Evolutionary conservation across 2,888 invertebrate species (phyloP).

Genomic region (Listrodromus nycthemerus): DNA sequence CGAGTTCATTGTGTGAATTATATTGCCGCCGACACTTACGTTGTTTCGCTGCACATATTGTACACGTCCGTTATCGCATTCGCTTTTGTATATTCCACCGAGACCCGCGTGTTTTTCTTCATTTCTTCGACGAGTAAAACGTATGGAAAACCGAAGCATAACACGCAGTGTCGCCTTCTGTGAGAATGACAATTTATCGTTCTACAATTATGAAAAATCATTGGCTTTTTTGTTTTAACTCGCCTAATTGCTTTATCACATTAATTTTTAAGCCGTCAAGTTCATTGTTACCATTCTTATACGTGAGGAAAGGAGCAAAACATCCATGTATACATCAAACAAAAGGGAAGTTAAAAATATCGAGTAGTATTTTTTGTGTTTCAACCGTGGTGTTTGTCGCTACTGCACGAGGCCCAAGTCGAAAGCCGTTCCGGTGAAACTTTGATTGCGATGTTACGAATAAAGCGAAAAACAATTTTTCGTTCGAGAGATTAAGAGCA

Average conservation of each 20-base stretch:
- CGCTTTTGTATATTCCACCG: constrained; percentile 17
- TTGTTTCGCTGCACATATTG: constrained; percentile 6
- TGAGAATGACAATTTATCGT: background rate
- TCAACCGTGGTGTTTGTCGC: too few species aligned
- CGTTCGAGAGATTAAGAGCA: too few species aligned
- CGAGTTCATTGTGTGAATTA: constrained; percentile 67
- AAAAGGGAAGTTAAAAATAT: too few species aligned
- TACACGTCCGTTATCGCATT: constrained; percentile 4
- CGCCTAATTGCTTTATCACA: background rate
- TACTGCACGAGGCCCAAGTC: too few species aligned
- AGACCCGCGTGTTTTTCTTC: background rate
- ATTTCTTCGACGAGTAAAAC: background rate
- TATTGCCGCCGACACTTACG: constrained; percentile 50
- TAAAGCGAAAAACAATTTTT: too few species aligned
- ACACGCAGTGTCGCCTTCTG: background rate
- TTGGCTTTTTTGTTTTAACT: background rate
- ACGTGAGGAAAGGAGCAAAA: too few species aligned
- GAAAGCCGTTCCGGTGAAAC: too few species aligned
- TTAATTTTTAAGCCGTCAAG: background rate
- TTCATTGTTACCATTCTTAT: too few species aligned
- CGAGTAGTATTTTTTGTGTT: too few species aligned
- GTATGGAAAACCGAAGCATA: background rate
- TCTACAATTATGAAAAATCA: background rate
- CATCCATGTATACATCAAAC: too few species aligned
- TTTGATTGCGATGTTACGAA: too few species aligned